These are phyloP conservation scores for Daboia siamensis DNA, from an alignment of 2,113 vertebrate genomes.

Conservation along the genomic window DNA sequence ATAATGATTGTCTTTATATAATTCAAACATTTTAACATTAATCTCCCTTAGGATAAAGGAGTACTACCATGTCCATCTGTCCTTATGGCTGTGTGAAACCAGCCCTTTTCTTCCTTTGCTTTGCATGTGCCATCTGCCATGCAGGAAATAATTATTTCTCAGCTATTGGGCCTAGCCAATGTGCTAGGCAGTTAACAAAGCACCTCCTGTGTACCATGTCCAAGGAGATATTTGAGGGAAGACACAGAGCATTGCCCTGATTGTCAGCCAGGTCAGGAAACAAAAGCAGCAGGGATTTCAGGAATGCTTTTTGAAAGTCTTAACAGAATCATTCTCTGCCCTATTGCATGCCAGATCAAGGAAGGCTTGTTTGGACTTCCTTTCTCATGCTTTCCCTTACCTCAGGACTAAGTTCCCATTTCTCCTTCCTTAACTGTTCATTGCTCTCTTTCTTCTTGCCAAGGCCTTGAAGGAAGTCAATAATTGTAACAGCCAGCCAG, in stretches of 20 bases:
- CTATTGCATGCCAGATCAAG: not conserved
- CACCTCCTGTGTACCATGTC: not conserved
- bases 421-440: not conserved
- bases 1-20: not conserved
- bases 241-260: not conserved
- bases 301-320: not conserved
- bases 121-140: too few species aligned
- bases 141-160: too few species aligned
- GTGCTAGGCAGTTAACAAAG: not conserved
- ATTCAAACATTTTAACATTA: not conserved
- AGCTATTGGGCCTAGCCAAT: not conserved
- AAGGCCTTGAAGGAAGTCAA: not conserved
- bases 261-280: not conserved
- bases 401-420: not conserved
- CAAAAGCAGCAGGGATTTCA: not conserved
- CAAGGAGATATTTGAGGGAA: not conserved
- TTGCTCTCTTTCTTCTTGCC: not conserved
- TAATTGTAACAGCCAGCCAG: not conserved
- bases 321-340: not conserved
- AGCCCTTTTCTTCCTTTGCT: too few species aligned
- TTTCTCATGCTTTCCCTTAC: not conserved
- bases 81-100: too few species aligned
- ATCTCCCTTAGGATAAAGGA: not conserved
- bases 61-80: not conserved
- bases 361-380: not conserved